Base-by-base conservation (phyloP, 2,797 vertebrate species). In the Cuniculus paca region DNA sequence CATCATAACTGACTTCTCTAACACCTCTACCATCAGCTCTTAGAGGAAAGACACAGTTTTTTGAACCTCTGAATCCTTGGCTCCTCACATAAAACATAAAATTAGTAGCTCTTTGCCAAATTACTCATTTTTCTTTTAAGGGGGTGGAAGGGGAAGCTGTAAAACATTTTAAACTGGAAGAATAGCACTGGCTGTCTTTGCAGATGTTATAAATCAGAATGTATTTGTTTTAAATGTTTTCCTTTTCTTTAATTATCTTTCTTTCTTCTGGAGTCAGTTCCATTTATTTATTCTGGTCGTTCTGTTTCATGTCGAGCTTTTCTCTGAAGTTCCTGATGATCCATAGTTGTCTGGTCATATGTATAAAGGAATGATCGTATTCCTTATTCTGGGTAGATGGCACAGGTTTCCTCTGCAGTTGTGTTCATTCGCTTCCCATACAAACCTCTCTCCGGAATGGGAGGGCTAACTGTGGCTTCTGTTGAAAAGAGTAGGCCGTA, bases 261-360 rank as follows among this genome's bases (percentile, higher is more conserved):
- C 22, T 83, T 95, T 95, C 65, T 31, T 95, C 65, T 92, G 52
- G 58, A 54, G n/a, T 90, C 92, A 94, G 36, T 95, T 93, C 24
- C 22, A 52, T 54, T 93, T 90, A 28, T 77, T 96, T 92, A 75
- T 79, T 93, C 91, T 86, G 50, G 20, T 39, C 26, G 19, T 54
- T 97, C 36, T 85, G n/a, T 48, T 94, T 95, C 54, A 72, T 61
- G n/a, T 75, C 87, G 50, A n/a, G 48, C 50, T 48, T 65, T 95
- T 92, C 70, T 68, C 58, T 89, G 36, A 90, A 95, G 61, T 61
- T 36, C 70, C 28, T 95, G 61, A 19, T 28, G 22, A 82, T 70
- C 22, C 19, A 86, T 87, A 28, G 39, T 72, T 95, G 24, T 86
- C 60, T 75, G 68, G 19, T 56, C 45, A 70, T 50, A 83, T 77